Evolutionary conservation across 2,797 vertebrate genomes (phyloP).

Genomic region (Hafferia zeledoni): DNA sequence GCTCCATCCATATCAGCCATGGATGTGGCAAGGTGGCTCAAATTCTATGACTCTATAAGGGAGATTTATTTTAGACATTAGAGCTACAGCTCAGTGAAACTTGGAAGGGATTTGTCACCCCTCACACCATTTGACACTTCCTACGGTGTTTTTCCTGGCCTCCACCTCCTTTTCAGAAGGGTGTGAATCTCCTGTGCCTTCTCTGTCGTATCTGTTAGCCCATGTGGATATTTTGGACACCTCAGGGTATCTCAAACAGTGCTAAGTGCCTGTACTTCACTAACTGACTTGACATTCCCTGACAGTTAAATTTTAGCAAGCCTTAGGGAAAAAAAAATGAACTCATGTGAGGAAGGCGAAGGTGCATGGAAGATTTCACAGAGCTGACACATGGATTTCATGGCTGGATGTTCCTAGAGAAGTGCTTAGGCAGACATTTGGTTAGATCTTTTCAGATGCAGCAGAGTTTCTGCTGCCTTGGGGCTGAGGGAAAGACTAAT

Average conservation of each 20-base stretch:
- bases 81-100: neutral
- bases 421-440: neutral
- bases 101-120: neutral
- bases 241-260: neutral
- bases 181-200: neutral
- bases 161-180: neutral
- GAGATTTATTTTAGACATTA: neutral
- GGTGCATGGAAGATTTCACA: neutral
- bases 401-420: neutral
- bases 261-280: neutral
- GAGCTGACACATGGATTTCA: neutral
- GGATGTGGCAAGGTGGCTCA: neutral
- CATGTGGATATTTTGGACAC: neutral
- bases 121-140: neutral
- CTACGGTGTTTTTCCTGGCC: rapidly evolving
- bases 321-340: neutral
- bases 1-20: neutral
- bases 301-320: neutral
- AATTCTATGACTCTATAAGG: neutral
- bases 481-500: neutral
- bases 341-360: neutral
- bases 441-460: neutral
- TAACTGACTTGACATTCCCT: neutral
- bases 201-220: neutral
- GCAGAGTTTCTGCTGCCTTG: neutral